These are phyloP conservation scores for Gordius sp. DNA, from an alignment of 2,888 invertebrate species.

Conservation along the genomic window DNA sequence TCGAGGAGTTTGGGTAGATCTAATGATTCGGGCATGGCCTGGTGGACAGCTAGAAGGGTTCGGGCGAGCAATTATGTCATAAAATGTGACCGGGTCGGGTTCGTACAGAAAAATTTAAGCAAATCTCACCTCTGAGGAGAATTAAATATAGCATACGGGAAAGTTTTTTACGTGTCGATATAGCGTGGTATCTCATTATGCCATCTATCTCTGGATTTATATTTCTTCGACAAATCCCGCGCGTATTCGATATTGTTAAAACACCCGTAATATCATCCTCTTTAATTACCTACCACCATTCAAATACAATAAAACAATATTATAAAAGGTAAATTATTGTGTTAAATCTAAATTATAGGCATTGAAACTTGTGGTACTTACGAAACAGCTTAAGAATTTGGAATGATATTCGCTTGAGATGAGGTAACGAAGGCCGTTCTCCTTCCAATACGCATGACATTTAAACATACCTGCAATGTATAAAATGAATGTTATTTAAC, in stretches of 20 bases:
- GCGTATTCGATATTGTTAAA: conserved; percentile 2
- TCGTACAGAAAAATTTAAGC: too few species aligned
- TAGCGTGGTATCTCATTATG: conserved; percentile 11
- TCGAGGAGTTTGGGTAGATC: too few species aligned
- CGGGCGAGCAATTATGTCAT: too few species aligned
- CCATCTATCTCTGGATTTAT: conserved; percentile 15
- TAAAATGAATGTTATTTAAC: too few species aligned
- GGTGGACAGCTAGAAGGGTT: too few species aligned
- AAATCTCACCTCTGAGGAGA: too few species aligned
- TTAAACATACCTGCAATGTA: conserved; percentile 3
- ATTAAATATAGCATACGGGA: too few species aligned
- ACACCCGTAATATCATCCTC: background rate
- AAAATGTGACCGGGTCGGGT: too few species aligned
- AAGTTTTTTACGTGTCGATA: background rate
- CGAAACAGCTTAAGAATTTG: conserved; percentile 9
- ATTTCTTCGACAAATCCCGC: background rate
- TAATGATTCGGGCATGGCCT: too few species aligned
- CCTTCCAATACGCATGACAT: conserved; percentile 16
- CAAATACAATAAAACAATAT: background rate
- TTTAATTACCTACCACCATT: conserved; percentile 8
- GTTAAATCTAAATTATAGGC: too few species aligned
- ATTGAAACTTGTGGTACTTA: too few species aligned
- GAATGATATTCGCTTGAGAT: conserved; percentile 11
- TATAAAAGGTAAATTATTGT: background rate
- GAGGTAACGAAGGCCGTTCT: background rate